Base-by-base conservation (phyloP, 1,140 invertebrate genomes). In the Pollicipes pollicipes region DNA sequence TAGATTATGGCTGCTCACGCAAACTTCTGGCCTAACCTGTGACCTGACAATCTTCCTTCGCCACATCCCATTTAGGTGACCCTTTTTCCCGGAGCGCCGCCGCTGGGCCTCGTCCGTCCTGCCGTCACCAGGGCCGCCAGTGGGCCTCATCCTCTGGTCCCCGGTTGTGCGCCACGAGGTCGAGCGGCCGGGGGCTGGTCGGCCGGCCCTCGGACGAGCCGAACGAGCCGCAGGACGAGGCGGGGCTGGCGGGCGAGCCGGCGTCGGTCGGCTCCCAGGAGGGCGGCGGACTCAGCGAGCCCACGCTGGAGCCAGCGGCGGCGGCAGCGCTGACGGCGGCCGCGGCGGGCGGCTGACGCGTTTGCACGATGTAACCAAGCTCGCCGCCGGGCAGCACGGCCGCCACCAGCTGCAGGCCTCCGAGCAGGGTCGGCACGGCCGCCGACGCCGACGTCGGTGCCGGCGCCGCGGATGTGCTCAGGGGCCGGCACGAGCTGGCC, bases 381-480 rank as follows among this genome's bases (percentile, higher is more conserved):
- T 87, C 83, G 0, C 87, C 82, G 32, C 82, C 88, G 27, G 84
- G 86, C 73, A 85, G 80, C 68, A 84, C 84, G 30, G 83, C 89
- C 66, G 84, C 90, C 21, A 92, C 87, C 30, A 92, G 80, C 73
- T 90, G 88, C 21, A 83, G 80, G 58, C 82, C 82, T 74, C 45
- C 21, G 6, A 58, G 45, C 45, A 58, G 13, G 45, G 70, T 69
- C 70, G 16, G 45, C 3, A 26, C 32, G 27, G 21, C 30, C n/a
- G 21, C 30, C 30, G 28, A 30, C 16, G 69, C 67, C 68, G 35
- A 30, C 26, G 1, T 30, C 17, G 30, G 30, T 68, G 6, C 30
- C 35, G 58, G 71, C 72, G 17, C 72, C 68, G 32, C 72, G 70
- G 45, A 21, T 21, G 45, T 10, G 45, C 13, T 21, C 45, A 17